These are phyloP conservation scores for Agrenia bidenticulata DNA, from an alignment of 2,888 invertebrate species.

Conservation along the genomic window DNA sequence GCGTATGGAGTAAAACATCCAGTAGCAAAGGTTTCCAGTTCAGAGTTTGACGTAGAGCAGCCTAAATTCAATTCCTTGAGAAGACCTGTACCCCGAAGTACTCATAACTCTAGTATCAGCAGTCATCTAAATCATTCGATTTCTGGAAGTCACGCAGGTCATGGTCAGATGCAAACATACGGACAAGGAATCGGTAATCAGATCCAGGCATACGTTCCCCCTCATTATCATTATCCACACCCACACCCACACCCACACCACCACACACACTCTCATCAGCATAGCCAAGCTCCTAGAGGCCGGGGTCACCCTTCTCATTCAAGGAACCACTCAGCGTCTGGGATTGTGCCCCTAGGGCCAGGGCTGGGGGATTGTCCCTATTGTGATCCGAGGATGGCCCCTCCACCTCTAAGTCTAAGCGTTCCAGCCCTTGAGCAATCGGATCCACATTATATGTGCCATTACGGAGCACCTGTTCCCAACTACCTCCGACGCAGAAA, in stretches of 20 bases:
- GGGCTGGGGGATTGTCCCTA: conserved; percentile 43
- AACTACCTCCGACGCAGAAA: conserved; percentile 31
- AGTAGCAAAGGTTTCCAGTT: conserved; percentile 42
- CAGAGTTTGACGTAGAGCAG: conserved; percentile 50
- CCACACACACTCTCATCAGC: conserved; percentile 5
- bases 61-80: conserved; percentile 51
- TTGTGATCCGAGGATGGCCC: conserved; percentile 42
- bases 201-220: background rate
- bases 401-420: conserved; percentile 39
- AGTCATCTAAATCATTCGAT: conserved; percentile 27
- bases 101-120: conserved; percentile 24
- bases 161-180: no score
- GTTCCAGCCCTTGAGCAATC: conserved; percentile 44
- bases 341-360: background rate
- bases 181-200: no score
- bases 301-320: background rate
- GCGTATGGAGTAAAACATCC: conserved; percentile 12
- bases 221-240: conserved; percentile 8
- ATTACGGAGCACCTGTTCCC: conserved; percentile 9
- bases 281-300: background rate
- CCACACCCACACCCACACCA: conserved; percentile 21
- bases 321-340: background rate
- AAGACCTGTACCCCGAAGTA: conserved; percentile 35
- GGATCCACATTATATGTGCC: conserved; percentile 24
- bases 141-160: background rate